Evolutionary conservation across 2,888 invertebrate genomes (phyloP).

Genomic region (Hyppa rectilinea): DNA sequence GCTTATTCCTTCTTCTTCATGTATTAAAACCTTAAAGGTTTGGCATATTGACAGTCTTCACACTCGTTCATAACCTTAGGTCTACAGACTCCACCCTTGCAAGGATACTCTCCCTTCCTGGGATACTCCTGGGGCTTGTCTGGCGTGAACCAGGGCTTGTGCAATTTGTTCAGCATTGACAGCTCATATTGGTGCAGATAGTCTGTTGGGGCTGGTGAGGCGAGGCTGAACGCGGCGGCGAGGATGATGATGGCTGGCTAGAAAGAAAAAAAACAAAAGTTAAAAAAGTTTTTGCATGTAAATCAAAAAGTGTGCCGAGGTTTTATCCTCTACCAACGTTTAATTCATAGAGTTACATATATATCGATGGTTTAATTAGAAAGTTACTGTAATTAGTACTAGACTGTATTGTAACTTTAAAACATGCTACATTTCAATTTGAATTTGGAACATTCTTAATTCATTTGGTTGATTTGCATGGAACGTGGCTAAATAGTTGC

Average conservation of each 20-base stretch:
- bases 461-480: too few relatives aligned
- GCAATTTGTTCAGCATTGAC: slow-evolving; percentile 74
- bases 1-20: too few relatives aligned
- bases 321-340: too few relatives aligned
- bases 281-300: too few relatives aligned
- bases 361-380: too few relatives aligned
- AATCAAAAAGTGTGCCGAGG: too few relatives aligned
- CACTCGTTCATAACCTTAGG: slow-evolving; percentile 62
- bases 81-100: slow-evolving; percentile 71
- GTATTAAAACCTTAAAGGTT: slow-evolving; percentile 63
- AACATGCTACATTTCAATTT: too few relatives aligned
- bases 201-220: slow-evolving; percentile 64
- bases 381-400: too few relatives aligned
- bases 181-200: slow-evolving; percentile 67
- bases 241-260: slow-evolving; percentile 64
- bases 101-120: slow-evolving; percentile 77
- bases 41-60: slow-evolving; percentile 72
- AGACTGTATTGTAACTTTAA: too few relatives aligned
- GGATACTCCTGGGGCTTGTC: slow-evolving; percentile 72
- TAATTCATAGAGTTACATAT: too few relatives aligned
- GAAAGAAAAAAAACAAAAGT: slow-evolving; percentile 35
- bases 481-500: too few relatives aligned
- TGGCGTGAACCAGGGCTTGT: slow-evolving; percentile 73
- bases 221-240: slow-evolving; percentile 39
- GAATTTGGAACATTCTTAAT: too few relatives aligned